Evolutionary conservation across 2,797 vertebrate species (phyloP), one percentile per base, ranked within the genome.

Genomic region (Poecile montanus): DNA sequence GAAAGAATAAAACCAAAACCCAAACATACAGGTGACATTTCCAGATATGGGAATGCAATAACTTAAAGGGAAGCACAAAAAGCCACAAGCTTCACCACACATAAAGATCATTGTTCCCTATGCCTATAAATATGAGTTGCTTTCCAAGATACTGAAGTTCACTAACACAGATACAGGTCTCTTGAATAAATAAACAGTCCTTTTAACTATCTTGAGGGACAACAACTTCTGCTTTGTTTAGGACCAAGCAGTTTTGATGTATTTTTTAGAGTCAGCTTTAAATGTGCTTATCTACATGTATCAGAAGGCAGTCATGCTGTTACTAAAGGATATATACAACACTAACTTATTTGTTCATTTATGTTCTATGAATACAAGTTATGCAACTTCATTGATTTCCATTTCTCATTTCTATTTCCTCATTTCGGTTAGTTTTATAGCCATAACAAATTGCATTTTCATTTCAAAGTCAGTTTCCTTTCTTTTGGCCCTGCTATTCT

Each of bases 371-470:
- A 63, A 51, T 73, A 40, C 16, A 50, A 82, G 63, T 70, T 88
- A 67, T 76, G 81, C 44, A 91, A 88, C 42, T 73, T 50, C 18
- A 67, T 27, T 88, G 80, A 76, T 88, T 93, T 88, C 79, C 11
- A 0, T 73, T 92, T 89, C 54, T 68, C 29, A 75, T 94, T 83
- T 87, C 48, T 62, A 18, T 70, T 95, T 91, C 73, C 79, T 91
- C 79, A 82, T 94, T 91, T 94, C 56, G 57, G 63, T 81, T 84
- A 63, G 13, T 62, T 90, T 91, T 90, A 89, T 10, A 91, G 53
- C 88, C 85, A 67, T 86, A 71, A 73, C 42, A 85, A 92, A 95
- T 91, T 79, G 47, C 21, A 63, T 91, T 93, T 95, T 85, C 48
- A 22, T n/a, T 87, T 93, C 67, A 89, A 90, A 93, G 77, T 48